Evolutionary conservation across 2,113 vertebrate genomes (phyloP).

Genomic region (Paratilapia polleni): DNA sequence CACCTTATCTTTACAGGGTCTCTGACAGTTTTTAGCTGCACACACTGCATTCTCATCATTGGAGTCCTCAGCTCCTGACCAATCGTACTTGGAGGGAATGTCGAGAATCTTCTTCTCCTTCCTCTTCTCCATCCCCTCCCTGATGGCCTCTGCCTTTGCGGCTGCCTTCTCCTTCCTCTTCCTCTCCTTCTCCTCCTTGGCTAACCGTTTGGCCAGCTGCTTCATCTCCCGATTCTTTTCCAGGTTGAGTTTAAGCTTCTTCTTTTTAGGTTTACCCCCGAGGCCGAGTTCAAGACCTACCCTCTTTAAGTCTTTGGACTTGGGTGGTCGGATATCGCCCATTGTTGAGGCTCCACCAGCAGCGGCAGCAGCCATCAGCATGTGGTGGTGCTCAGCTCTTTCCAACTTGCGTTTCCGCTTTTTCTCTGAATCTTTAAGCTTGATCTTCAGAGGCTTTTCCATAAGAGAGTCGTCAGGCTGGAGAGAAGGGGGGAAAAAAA

Average conservation of each 20-base stretch:
- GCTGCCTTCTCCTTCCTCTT: constrained; percentile 94
- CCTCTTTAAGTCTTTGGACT: constrained; percentile 92
- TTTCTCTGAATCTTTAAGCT: constrained; percentile 92
- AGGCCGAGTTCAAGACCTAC: constrained; percentile 85
- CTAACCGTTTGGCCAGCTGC: constrained; percentile 93
- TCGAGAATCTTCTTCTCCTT: constrained; percentile 96
- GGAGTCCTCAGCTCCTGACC: constrained; percentile 97
- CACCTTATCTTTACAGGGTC: constrained; percentile 98
- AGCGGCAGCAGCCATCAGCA: constrained; percentile 75
- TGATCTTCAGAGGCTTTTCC: constrained; percentile 92
- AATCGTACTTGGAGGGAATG: constrained; percentile 98
- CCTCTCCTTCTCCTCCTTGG: constrained; percentile 95
- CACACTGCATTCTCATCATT: constrained; percentile 98
- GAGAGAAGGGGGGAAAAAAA: not conserved
- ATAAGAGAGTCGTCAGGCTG: constrained; percentile 90
- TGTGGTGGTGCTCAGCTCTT: constrained; percentile 89
- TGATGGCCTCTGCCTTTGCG: constrained; percentile 87
- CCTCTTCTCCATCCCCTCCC: constrained; percentile 90
- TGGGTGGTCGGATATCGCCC: constrained; percentile 76
- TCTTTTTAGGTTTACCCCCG: constrained; percentile 92
- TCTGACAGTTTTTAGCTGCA: constrained; percentile 94
- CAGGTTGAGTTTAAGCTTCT: constrained; percentile 92
- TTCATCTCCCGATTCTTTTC: constrained; percentile 96
- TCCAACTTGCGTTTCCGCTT: constrained; percentile 93
- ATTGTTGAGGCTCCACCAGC: constrained; percentile 69